These are phyloP conservation scores for Meiosimyza decipiens DNA, from an alignment of 2,888 invertebrate species.

Conservation along the genomic window DNA sequence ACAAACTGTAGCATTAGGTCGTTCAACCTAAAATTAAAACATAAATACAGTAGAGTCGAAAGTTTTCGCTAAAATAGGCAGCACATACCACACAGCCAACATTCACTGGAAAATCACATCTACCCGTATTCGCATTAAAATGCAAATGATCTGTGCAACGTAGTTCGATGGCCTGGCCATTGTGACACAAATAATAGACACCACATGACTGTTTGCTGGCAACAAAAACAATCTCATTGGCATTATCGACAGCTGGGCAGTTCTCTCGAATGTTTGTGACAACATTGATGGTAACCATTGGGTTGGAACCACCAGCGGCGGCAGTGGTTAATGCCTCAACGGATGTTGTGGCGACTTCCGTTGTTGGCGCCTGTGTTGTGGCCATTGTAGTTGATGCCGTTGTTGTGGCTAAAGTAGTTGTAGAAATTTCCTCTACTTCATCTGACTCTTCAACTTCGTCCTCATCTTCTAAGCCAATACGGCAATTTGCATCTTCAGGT, in stretches of 20 bases:
- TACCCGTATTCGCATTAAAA: constrained; percentile 55
- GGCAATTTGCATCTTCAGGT: constrained; percentile 35
- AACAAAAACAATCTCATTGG: constrained; percentile 57
- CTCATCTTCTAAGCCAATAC: constrained; percentile 6
- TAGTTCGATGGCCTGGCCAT: constrained; percentile 59
- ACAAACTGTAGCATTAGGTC: constrained; percentile 52
- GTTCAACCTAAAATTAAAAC: constrained; percentile 46
- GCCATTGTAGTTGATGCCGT: constrained; percentile 34
- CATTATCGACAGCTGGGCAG: constrained; percentile 56
- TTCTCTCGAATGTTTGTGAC: constrained; percentile 51
- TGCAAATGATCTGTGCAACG: constrained; percentile 60
- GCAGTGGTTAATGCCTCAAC: neutral
- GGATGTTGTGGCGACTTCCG: constrained; percentile 3
- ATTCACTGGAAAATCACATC: constrained; percentile 61
- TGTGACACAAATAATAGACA: constrained; percentile 62
- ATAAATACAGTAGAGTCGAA: constrained; percentile 19
- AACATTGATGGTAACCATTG: constrained; percentile 18
- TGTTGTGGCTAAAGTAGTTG: constrained; percentile 42
- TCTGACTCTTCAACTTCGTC: constrained; percentile 32
- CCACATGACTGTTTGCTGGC: constrained; percentile 56
- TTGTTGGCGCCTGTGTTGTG: constrained; percentile 24
- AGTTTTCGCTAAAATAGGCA: constrained; percentile 3
- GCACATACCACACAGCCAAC: constrained; percentile 54
- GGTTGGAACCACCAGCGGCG: neutral
- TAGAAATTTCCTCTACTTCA: constrained; percentile 30